Evolutionary conservation across 2,113 vertebrate species (phyloP).

Genomic region (Glaucidium brasilianum): DNA sequence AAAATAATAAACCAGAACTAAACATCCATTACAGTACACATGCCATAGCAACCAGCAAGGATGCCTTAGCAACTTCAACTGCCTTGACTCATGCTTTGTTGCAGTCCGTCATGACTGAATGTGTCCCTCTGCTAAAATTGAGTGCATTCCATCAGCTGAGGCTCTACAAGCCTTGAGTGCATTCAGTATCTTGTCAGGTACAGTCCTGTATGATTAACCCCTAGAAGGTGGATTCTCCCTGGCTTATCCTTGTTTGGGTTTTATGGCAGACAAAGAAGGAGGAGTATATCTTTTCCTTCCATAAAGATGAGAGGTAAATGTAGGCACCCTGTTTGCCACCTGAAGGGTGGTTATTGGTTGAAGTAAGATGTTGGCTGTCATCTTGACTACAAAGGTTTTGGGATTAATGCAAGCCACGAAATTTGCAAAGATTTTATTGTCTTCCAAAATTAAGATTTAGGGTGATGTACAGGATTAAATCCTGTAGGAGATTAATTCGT

Average conservation of each 20-base stretch:
- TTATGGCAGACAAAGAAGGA: neutral
- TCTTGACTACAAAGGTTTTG: neutral
- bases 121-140: neutral
- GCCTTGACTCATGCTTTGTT: neutral
- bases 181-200: neutral
- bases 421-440: neutral
- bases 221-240: neutral
- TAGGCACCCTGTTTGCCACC: neutral
- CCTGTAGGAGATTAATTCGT: neutral
- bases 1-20: slow-evolving; percentile 5
- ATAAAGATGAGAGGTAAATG: neutral
- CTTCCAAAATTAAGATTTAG: neutral
- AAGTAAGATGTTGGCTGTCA: neutral
- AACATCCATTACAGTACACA: neutral
- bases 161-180: neutral
- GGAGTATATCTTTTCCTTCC: neutral
- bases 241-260: neutral
- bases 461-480: neutral
- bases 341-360: neutral
- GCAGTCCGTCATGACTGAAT: neutral
- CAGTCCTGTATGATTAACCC: neutral
- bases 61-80: neutral
- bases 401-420: neutral
- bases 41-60: slow-evolving; percentile 33
- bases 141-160: too few species aligned